A percentile compares a stretch with the other conserved stretches of the same genome.
Conservation (phyloP, 1,140 invertebrate species). For the Euwallacea similis region DNA sequence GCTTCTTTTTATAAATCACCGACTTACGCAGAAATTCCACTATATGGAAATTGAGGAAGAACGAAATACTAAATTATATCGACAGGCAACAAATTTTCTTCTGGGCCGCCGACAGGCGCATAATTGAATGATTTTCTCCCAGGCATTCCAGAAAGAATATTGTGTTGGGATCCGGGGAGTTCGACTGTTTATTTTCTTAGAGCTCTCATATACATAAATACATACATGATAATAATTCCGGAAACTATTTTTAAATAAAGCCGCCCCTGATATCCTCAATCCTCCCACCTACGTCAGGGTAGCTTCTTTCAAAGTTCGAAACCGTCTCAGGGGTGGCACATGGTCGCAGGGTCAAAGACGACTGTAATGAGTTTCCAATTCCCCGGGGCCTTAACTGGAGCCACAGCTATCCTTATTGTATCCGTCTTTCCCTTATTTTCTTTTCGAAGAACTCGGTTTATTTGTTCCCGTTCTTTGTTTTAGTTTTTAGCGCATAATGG, state of each 20-base stretch:
- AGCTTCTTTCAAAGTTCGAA: conserved; percentile 36
- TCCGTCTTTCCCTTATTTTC: conserved; percentile 38
- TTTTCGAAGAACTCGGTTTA: conserved; percentile 7
- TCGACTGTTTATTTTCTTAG: conserved; percentile 7
- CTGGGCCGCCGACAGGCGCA: conserved; percentile 41
- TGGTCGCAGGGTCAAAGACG: conserved; percentile 40
- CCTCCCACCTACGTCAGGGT: conserved; percentile 7
- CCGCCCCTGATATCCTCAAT: conserved; percentile 3
- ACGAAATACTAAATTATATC: conserved; percentile 44
- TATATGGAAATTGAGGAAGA: conserved; percentile 23
- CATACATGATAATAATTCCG: too few relatives aligned
- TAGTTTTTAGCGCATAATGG: conserved; percentile 33
- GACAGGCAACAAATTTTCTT: conserved; percentile 42
- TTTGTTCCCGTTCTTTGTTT: conserved; percentile 26
- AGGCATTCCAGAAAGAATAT: conserved; percentile 42
- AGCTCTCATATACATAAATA: too few relatives aligned
- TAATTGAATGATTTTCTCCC: conserved; percentile 46
- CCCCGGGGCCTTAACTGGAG: conserved; percentile 31
- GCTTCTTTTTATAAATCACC: conserved; percentile 1
- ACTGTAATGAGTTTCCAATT: conserved; percentile 41
- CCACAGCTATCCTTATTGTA: conserved; percentile 38
- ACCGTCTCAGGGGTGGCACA: conserved; percentile 4
- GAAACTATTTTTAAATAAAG: not conserved
- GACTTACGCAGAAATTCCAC: not conserved
- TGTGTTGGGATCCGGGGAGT: conserved; percentile 45